Base-by-base conservation (phyloP, 1,140 invertebrate genomes). In the Caenorhabditis inopinata region DNA sequence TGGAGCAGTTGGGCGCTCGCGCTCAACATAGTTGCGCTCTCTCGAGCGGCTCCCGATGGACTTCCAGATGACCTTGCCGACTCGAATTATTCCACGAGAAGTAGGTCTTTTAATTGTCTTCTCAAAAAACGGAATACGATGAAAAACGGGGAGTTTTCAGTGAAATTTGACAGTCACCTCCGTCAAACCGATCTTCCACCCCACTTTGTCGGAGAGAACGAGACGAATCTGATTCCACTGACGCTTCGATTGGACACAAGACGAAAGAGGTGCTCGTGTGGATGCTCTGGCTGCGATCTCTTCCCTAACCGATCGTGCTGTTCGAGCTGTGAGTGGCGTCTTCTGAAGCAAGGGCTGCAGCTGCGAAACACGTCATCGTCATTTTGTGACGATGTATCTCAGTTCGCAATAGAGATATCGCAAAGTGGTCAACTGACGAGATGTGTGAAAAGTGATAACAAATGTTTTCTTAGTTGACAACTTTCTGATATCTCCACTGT, bases 261-360 rank as follows among this genome's bases (percentile, higher is more conserved):
- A 32, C 73, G 79, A 23, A 85, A 83, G 45, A 23, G 84, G 51
- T 85, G 84, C 58, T 80, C 81, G 0, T 85, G 84, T 74, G 84
- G 84, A 18, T 85, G 84, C 46, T 74, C 79, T 5, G 84, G 84
- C 5, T 85, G 84, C 53, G 84, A 85, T 48, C 45, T 85, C 7
- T 85, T 85, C 76, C 84, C 84, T 11, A 85, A 85, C 73, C 23
- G 84, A 48, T 25, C 68, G 16, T 85, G 84, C 32, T 85, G 84
- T 78, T 62, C 51, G 1, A 74, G 84, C 14, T 48, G 84, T 84
- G 42, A 62, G 76, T 11, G 3, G 4, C 3, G 21, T 25, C 12
- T 42, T n/a, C n/a, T n/a, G n/a, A n/a, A n/a, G n/a, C n/a, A n/a
- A n/a, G n/a, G n/a, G n/a, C n/a, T n/a, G n/a, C n/a, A n/a, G n/a